These are phyloP conservation scores for Manis crassicaudata DNA, from an alignment of 2,797 vertebrate species.

Conservation along the genomic window DNA sequence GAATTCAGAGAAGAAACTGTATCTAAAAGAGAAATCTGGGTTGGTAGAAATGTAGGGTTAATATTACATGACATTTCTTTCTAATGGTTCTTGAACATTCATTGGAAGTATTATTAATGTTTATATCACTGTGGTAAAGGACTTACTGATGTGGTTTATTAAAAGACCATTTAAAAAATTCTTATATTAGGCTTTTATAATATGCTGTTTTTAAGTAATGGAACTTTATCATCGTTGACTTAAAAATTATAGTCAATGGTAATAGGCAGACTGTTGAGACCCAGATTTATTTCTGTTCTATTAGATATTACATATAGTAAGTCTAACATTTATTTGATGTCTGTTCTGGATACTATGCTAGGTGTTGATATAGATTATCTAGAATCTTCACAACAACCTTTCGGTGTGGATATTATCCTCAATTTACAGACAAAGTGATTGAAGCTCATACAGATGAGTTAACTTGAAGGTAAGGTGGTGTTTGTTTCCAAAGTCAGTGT, in stretches of 20 bases:
- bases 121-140: not conserved
- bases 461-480: not conserved
- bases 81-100: not conserved
- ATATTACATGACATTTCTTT: not conserved
- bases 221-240: not conserved
- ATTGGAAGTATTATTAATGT: not conserved
- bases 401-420: constrained; percentile 9
- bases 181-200: not conserved
- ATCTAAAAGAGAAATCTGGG: not conserved
- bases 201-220: not conserved
- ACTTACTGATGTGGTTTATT: not conserved
- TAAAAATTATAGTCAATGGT: not conserved
- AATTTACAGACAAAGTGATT: constrained; percentile 8
- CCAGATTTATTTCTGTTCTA: not conserved
- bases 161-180: not conserved
- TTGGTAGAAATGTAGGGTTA: not conserved
- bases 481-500: not conserved
- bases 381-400: not conserved
- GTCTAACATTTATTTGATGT: not conserved
- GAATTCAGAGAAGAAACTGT: not conserved
- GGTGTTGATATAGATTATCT: not conserved
- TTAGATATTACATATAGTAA: not conserved
- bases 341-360: not conserved
- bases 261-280: not conserved
- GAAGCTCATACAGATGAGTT: not conserved